Evolutionary conservation across 2,797 vertebrate genomes (phyloP).

Genomic region (Rhynchotus rufescens): DNA sequence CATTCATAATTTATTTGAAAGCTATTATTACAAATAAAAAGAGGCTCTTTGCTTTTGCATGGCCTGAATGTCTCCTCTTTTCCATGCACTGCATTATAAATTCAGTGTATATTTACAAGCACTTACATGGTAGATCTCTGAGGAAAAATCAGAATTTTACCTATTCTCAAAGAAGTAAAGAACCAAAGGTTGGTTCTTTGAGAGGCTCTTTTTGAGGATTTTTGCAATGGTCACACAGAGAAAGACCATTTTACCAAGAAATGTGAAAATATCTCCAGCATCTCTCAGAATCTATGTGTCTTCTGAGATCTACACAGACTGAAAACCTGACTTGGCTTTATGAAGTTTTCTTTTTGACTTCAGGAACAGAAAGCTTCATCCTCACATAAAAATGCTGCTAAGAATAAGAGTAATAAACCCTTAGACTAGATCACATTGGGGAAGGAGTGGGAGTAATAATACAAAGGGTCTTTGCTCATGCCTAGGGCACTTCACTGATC

Average conservation of each 20-base stretch:
- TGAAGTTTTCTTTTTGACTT: background rate
- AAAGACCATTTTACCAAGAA: background rate
- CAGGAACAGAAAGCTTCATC: background rate
- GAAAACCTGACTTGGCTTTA: background rate
- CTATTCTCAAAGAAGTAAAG: background rate
- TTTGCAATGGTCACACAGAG: too few species aligned
- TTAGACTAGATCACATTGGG: rapidly evolving
- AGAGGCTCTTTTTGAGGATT: too few species aligned
- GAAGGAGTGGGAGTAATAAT: too few species aligned
- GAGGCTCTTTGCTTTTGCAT: background rate
- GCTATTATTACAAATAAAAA: background rate
- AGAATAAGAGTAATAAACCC: rapidly evolving
- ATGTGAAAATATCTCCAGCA: background rate
- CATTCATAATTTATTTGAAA: background rate
- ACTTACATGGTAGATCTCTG: rapidly evolving
- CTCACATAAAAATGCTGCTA: background rate
- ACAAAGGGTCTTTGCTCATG: rapidly evolving
- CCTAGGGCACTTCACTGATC: rapidly evolving
- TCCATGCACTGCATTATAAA: background rate
- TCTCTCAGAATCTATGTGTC: background rate
- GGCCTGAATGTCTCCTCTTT: background rate
- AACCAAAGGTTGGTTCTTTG: background rate
- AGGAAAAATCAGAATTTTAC: background rate
- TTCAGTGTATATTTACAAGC: background rate
- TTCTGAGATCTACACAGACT: background rate